Conservation (phyloP, 2,797 vertebrate species). For the Amazonetta brasiliensis region DNA sequence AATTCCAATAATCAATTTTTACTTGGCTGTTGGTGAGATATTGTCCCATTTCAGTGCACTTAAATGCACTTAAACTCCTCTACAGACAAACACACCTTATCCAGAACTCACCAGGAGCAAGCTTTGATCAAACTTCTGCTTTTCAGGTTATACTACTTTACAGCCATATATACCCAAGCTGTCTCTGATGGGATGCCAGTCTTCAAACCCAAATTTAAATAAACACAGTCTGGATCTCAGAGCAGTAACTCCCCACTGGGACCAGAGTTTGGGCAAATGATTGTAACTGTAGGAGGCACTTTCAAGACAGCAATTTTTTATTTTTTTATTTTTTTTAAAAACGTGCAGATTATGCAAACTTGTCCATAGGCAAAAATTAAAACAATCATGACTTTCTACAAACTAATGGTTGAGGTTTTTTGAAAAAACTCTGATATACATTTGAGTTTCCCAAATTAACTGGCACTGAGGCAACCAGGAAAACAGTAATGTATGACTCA, state of each 20-base stretch:
- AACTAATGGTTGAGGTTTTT: not conserved
- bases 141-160: not conserved
- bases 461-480: not conserved
- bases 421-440: not conserved
- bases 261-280: not conserved
- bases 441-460: not conserved
- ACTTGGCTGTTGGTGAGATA: not conserved
- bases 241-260: not conserved
- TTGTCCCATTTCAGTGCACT: not conserved
- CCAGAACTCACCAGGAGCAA: not conserved
- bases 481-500: not conserved
- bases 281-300: not conserved
- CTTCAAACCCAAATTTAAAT: not conserved
- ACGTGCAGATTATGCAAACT: not conserved
- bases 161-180: not conserved
- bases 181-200: not conserved
- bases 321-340: not conserved
- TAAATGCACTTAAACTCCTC: not conserved
- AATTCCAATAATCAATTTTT: not conserved
- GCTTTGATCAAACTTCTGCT: not conserved
- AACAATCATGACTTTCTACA: not conserved
- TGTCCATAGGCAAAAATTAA: not conserved
- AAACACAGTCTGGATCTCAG: not conserved
- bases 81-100: not conserved
- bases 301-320: not conserved